Evolutionary conservation across 2,113 vertebrate species (phyloP).

Genomic region (Ceyx margarethae): DNA sequence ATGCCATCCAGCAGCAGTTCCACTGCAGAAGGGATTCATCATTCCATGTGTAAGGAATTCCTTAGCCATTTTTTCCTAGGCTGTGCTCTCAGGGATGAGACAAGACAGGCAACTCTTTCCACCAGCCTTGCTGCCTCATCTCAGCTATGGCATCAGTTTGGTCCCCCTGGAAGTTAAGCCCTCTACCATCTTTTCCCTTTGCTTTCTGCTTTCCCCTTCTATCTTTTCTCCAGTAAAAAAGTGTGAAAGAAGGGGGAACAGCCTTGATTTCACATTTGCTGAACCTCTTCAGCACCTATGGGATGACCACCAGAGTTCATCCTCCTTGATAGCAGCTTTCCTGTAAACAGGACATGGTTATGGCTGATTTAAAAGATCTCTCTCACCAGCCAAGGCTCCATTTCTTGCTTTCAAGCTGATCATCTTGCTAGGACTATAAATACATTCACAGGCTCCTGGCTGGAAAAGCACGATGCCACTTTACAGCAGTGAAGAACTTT

Average conservation of each 20-base stretch:
- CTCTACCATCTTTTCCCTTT: background rate
- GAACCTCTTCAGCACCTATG: background rate
- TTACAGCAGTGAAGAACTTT: background rate
- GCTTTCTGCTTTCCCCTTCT: background rate
- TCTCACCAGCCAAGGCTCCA: background rate
- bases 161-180: background rate
- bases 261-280: background rate
- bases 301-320: background rate
- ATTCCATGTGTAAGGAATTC: background rate
- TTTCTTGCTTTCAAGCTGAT: background rate
- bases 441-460: background rate
- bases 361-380: background rate
- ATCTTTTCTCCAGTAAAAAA: background rate
- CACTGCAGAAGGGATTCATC: background rate
- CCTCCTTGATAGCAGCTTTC: background rate
- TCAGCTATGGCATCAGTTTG: rapidly evolving
- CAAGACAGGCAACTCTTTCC: background rate
- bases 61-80: background rate
- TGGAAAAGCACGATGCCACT: background rate
- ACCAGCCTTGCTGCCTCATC: background rate
- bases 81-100: background rate
- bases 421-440: background rate
- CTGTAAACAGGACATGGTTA: background rate
- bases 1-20: constrained; percentile 9
- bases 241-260: background rate